A percentile compares a stretch with the other conserved stretches of the same genome.
These are phyloP conservation scores for Pissodes strobi DNA, from an alignment of 1,140 invertebrate species.

Conservation along the genomic window DNA sequence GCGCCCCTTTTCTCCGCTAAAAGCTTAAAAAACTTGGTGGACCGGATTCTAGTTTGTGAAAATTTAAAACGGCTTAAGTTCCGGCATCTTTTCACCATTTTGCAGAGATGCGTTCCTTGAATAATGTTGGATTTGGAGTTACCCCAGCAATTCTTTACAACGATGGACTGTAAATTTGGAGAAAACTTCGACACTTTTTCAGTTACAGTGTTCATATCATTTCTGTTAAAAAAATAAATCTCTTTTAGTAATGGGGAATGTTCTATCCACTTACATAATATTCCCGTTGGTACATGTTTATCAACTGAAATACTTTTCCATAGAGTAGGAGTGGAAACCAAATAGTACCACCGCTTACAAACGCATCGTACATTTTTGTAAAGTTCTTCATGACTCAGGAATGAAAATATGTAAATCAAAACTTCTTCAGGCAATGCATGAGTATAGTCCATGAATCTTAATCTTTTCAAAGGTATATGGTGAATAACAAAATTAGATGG, in stretches of 20 bases:
- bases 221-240: slow-evolving; percentile 26
- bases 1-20: slow-evolving; percentile 10
- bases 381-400: slow-evolving; percentile 31
- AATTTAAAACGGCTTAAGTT: slow-evolving; percentile 33
- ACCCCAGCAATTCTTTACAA: slow-evolving; percentile 37
- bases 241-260: slow-evolving; percentile 35
- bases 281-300: slow-evolving; percentile 27
- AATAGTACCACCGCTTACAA: slow-evolving; percentile 30
- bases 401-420: slow-evolving; percentile 39
- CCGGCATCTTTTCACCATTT: slow-evolving; percentile 28
- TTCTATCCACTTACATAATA: slow-evolving; percentile 36
- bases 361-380: slow-evolving; percentile 31
- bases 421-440: slow-evolving; percentile 36
- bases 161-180: slow-evolving; percentile 22
- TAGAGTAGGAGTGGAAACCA: slow-evolving; percentile 29
- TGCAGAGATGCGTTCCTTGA: slow-evolving; percentile 22
- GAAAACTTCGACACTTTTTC: slow-evolving; percentile 21
- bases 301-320: slow-evolving; percentile 37
- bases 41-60: slow-evolving; percentile 29
- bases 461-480: slow-evolving; percentile 13
- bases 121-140: slow-evolving; percentile 13
- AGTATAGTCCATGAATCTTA: slow-evolving; percentile 25
- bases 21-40: slow-evolving; percentile 35
- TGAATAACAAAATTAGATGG: no score
- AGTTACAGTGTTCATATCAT: slow-evolving; percentile 33